Evolutionary conservation across 2,797 vertebrate species (phyloP), one percentile per base, ranked within the genome.

Genomic region (Vultur gryphus): DNA sequence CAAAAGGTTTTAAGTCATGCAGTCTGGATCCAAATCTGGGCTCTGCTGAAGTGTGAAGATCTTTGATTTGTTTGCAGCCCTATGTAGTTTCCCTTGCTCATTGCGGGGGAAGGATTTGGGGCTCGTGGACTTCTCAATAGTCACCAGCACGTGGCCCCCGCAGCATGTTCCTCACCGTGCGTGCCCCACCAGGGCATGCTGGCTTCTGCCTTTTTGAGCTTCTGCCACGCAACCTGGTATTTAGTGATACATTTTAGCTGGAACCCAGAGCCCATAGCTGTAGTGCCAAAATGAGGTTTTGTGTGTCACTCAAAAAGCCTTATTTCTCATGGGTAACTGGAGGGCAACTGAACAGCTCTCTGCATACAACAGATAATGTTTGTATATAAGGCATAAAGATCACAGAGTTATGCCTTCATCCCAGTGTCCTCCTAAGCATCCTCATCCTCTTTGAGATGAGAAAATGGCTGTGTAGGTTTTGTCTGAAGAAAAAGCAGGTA

Each of bases 81-180:
- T 18, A 9, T 25, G 58, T 58, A 13, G 2, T 11, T 69, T 37
- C n/a, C 16, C 31, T 48, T 52, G 37, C 7, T 23, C 3, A 0
- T 41, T n/a, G 51, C 19, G 58, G 26, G 8, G 43, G 39, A 28
- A 52, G n/a, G 33, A 23, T 37, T 65, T 7, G 3, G 52, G 55
- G 76, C 16, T 93, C 9, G 2, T 24, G 43, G 46, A 10, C 24
- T 7, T 54, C 28, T 33, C 1, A 0, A 4, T 2, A 25, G 59
- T 15, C 58, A 25, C 62, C 15, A 41, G n/a, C 16, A 39, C 1
- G 0, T 13, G 49, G 69, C 2, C 49, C 12, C 18, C 1, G 5
- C 23, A 20, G 17, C 1, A 0, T 1, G 29, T 41, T 62, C 49
- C 64, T 81, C 37, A 2, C 16, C 3, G 2, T 12, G 9, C 2